Evolutionary conservation across 2,888 invertebrate species (phyloP).

Genomic region (Ptychoptera albimana): DNA sequence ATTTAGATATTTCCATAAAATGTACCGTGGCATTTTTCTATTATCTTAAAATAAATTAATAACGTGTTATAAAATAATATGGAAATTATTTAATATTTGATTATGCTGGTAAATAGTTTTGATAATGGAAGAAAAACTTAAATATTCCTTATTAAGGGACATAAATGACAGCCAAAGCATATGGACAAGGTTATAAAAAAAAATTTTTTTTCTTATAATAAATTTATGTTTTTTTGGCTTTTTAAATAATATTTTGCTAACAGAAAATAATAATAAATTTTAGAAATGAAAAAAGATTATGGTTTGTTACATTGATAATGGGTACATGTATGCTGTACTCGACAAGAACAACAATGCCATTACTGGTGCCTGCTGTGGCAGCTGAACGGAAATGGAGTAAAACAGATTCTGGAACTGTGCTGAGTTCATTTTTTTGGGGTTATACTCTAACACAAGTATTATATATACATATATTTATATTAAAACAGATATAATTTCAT

Average conservation of each 20-base stretch:
- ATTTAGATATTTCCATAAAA: too few relatives aligned
- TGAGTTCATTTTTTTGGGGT: constrained; percentile 60
- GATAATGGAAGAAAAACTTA: constrained; percentile 26
- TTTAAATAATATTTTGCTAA: too few relatives aligned
- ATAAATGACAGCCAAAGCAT: constrained; percentile 27
- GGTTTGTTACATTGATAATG: constrained; percentile 41
- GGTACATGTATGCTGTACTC: constrained; percentile 51
- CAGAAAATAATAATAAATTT: too few relatives aligned
- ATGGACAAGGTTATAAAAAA: constrained; percentile 22
- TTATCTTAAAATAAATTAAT: too few relatives aligned
- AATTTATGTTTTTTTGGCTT: too few relatives aligned
- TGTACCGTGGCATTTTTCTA: too few relatives aligned
- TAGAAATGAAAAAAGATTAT: constrained; percentile 37
- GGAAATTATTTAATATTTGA: neutral
- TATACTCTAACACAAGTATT: constrained; percentile 45
- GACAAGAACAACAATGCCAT: constrained; percentile 47
- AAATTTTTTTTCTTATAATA: neutral
- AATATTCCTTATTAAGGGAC: constrained; percentile 28
- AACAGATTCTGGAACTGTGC: constrained; percentile 48
- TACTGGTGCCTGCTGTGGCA: constrained; percentile 43
- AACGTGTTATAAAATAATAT: too few relatives aligned
- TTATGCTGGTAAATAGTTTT: neutral
- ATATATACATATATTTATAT: neutral
- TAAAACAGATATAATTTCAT: neutral
- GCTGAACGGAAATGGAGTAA: constrained; percentile 50